These are phyloP conservation scores for Sylvietta virens DNA, from an alignment of 2,113 vertebrate genomes.

Conservation along the genomic window DNA sequence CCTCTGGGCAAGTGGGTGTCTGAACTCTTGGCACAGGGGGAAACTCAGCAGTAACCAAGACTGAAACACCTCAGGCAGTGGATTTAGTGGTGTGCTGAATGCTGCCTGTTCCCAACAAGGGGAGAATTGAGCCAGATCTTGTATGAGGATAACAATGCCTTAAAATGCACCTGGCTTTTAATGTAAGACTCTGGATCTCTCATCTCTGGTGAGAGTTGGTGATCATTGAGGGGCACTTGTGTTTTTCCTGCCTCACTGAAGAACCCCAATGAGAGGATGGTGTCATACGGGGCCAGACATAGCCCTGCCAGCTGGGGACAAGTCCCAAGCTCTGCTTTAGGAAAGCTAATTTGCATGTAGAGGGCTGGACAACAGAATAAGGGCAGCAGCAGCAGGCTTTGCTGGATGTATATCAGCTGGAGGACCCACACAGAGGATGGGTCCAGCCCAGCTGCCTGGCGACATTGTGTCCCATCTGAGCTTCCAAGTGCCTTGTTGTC, in stretches of 20 bases:
- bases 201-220: background rate
- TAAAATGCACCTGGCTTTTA: background rate
- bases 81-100: background rate
- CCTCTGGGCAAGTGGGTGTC: background rate
- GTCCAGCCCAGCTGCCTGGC: background rate
- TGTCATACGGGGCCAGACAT: accelerated
- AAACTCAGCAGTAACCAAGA: background rate
- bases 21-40: background rate
- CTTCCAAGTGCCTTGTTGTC: background rate
- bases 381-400: background rate
- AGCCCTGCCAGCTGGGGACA: background rate
- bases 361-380: background rate
- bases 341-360: background rate
- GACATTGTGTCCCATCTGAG: background rate
- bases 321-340: background rate
- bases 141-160: background rate
- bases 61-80: background rate
- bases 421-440: background rate
- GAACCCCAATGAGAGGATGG: background rate
- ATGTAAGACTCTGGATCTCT: background rate
- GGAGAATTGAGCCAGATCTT: background rate
- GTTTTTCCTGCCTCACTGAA: background rate
- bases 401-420: background rate
- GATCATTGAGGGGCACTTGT: background rate
- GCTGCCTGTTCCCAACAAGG: background rate